phyloP scores from a whole-genome alignment of 1,140 invertebrate genomes.

The Idris sp. region DNA sequence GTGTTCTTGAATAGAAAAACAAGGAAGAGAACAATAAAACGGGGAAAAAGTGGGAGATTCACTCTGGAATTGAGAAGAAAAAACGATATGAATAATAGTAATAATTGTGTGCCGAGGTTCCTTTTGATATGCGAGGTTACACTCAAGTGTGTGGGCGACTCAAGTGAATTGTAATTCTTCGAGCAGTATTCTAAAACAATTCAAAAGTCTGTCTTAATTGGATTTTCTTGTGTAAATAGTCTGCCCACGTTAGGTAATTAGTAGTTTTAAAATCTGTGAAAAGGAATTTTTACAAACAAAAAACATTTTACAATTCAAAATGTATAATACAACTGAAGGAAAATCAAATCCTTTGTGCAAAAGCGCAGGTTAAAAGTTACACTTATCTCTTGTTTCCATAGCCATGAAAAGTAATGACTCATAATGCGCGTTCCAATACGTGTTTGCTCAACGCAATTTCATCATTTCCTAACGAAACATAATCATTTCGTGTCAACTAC shows the following conservation, averaged over 20 bases:
- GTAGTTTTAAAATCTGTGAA: too few relatives aligned
- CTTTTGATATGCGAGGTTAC: slow-evolving; percentile 31
- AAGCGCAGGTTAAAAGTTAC: neutral
- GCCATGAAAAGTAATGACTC: slow-evolving; percentile 26
- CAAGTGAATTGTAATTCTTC: slow-evolving; percentile 36
- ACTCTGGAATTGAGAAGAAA: too few relatives aligned
- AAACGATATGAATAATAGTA: slow-evolving; percentile 38
- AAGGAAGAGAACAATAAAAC: slow-evolving; percentile 15
- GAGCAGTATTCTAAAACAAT: slow-evolving; percentile 38
- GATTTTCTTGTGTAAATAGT: slow-evolving; percentile 52
- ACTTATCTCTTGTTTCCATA: slow-evolving; percentile 12
- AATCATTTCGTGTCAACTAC: slow-evolving; percentile 22
- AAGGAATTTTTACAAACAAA: too few relatives aligned
- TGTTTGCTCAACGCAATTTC: slow-evolving; percentile 27
- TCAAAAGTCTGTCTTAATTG: slow-evolving; percentile 48
- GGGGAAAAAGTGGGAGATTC: slow-evolving; percentile 4
- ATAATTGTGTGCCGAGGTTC: slow-evolving; percentile 21
- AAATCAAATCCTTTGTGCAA: too few relatives aligned
- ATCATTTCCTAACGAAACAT: slow-evolving; percentile 21
- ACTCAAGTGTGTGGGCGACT: slow-evolving; percentile 35
- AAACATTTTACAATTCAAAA: too few relatives aligned
- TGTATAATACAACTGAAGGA: neutral
- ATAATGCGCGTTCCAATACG: slow-evolving; percentile 21
- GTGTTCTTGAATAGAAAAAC: slow-evolving; percentile 23
- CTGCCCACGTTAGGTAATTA: slow-evolving; percentile 30